Conservation (phyloP, 2,113 vertebrate genomes). For the Myrmecophaga tridactyla region DNA sequence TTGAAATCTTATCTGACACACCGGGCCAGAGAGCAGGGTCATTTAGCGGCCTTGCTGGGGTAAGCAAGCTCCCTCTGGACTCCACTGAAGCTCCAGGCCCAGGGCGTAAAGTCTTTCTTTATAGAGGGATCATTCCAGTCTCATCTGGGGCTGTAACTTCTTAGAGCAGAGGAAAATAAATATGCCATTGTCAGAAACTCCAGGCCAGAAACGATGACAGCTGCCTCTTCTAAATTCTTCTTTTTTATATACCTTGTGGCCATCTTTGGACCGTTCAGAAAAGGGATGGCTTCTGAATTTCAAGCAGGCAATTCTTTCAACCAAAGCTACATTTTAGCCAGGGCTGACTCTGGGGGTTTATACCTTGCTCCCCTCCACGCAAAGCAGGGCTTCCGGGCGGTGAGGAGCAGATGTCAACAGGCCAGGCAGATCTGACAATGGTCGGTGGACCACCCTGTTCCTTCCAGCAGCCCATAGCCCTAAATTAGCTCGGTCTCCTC, state of each 20-base stretch:
- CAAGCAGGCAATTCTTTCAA: background rate
- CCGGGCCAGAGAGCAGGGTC: background rate
- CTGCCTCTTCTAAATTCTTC: background rate
- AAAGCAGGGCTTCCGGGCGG: background rate
- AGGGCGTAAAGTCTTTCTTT: background rate
- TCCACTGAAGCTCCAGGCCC: background rate
- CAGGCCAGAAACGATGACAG: background rate
- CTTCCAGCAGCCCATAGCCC: background rate
- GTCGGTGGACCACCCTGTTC: rapidly evolving
- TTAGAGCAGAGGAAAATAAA: conserved; percentile 14
- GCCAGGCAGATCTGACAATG: rapidly evolving
- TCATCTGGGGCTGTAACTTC: background rate
- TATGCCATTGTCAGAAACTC: background rate
- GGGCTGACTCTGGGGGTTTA: background rate
- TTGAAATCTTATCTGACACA: background rate
- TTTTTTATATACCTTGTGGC: background rate
- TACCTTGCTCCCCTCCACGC: rapidly evolving
- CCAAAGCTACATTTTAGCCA: background rate
- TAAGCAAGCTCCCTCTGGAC: background rate
- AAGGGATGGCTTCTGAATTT: background rate
- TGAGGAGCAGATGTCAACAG: rapidly evolving
- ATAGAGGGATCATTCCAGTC: conserved; percentile 1
- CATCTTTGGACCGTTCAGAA: background rate
- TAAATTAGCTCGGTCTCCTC: background rate
- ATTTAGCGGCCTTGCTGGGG: rapidly evolving